A percentile compares a stretch with the other conserved stretches of the same genome.
phyloP scores from a whole-genome alignment of 2,888 invertebrate genomes.

The Therioaphis trifolii region DNA sequence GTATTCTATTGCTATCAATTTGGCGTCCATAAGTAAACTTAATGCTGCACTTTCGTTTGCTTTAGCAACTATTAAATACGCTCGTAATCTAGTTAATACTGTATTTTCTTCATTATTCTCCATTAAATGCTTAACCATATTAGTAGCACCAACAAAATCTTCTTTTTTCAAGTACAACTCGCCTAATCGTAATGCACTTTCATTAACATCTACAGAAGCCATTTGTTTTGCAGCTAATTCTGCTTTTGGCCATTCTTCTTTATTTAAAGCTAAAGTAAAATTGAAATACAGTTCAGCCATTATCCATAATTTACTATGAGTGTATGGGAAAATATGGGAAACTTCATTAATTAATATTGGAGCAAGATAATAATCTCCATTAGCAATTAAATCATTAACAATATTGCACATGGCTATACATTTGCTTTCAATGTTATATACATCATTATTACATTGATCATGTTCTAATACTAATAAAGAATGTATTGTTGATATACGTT shows the following conservation, averaged over 20 bases:
- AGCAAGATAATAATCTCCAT: constrained; percentile 43
- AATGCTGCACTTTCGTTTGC: constrained; percentile 62
- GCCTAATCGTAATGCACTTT: constrained; percentile 69
- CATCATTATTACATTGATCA: constrained; percentile 55
- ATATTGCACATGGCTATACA: constrained; percentile 79
- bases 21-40: constrained; percentile 73
- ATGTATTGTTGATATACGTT: constrained; percentile 54
- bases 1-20: constrained; percentile 80
- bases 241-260: constrained; percentile 71
- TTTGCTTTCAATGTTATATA: constrained; percentile 76
- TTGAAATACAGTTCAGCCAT: constrained; percentile 74
- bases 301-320: constrained; percentile 75
- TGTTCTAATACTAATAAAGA: constrained; percentile 53
- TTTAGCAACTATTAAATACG: constrained; percentile 61
- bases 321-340: constrained; percentile 71
- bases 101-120: constrained; percentile 68
- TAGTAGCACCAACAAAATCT: constrained; percentile 61
- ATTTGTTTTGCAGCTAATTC: constrained; percentile 71
- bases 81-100: constrained; percentile 76
- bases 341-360: constrained; percentile 40
- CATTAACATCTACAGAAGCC: constrained; percentile 70
- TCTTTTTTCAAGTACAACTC: constrained; percentile 63
- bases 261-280: constrained; percentile 70
- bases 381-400: constrained; percentile 69
- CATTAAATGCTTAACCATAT: constrained; percentile 60